Evolutionary conservation across 2,888 invertebrate genomes (phyloP).

Genomic region (Lissocephala sabroskyi): DNA sequence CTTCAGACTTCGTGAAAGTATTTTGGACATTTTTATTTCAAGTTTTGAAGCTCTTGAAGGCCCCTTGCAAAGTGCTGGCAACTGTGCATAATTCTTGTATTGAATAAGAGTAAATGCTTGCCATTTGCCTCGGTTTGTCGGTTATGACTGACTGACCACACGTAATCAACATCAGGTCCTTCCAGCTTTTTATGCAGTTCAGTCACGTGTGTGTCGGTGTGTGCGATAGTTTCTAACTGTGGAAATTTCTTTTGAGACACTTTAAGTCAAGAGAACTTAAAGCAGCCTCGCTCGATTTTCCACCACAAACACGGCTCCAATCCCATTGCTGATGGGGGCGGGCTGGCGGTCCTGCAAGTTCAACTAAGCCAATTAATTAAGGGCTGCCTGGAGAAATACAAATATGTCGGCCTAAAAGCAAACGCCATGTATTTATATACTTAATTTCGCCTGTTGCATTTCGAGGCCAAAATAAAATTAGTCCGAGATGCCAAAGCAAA

Average conservation of each 20-base stretch:
- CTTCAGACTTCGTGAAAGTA: too few species aligned
- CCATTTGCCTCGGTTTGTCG: too few species aligned
- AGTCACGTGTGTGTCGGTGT: slow-evolving; percentile 40
- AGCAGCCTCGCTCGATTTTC: background rate
- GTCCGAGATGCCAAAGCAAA: slow-evolving; percentile 20
- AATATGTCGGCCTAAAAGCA: slow-evolving; percentile 45
- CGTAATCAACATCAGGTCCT: slow-evolving; percentile 49
- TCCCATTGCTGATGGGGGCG: too few species aligned
- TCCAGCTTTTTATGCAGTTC: slow-evolving; percentile 47
- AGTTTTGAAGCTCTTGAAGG: too few species aligned
- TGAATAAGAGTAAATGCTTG: too few species aligned
- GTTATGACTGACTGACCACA: slow-evolving; percentile 11
- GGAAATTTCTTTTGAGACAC: slow-evolving; percentile 23
- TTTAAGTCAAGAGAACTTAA: slow-evolving; percentile 3
- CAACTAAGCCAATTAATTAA: slow-evolving; percentile 59
- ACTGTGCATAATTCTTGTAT: too few species aligned
- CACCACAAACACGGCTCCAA: background rate
- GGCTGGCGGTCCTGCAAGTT: too few species aligned
- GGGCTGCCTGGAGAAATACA: slow-evolving; percentile 37
- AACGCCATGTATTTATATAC: slow-evolving; percentile 5
- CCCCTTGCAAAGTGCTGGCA: too few species aligned
- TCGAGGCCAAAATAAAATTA: slow-evolving; percentile 30
- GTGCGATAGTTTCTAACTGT: slow-evolving; percentile 36
- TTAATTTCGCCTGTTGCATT: slow-evolving; percentile 56
- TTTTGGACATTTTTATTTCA: too few species aligned